phyloP scores from a whole-genome alignment of 2,797 vertebrate genomes.

The Sphenodon punctatus region DNA sequence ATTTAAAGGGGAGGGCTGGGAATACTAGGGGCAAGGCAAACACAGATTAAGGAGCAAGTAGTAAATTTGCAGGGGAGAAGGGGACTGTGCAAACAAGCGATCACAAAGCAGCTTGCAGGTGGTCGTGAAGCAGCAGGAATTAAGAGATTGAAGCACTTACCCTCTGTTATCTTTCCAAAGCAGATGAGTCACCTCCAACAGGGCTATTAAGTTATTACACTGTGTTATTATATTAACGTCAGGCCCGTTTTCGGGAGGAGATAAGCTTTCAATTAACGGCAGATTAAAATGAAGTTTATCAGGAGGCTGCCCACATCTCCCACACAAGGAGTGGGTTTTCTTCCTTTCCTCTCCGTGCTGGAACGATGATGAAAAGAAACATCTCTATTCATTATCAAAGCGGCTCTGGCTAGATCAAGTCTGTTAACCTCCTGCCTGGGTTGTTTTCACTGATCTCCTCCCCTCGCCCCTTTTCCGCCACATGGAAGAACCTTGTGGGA shows the following conservation, averaged over 20 bases:
- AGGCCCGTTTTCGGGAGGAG: conserved; percentile 63
- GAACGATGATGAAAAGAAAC: conserved; percentile 56
- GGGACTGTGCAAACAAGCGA: background rate
- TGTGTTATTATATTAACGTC: conserved; percentile 65
- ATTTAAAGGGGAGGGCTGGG: too few relatives aligned
- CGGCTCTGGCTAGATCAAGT: conserved; percentile 30
- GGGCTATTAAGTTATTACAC: conserved; percentile 68
- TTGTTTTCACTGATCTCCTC: conserved; percentile 26
- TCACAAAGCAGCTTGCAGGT: background rate
- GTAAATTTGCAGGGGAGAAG: background rate
- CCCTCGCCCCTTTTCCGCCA: conserved; percentile 21
- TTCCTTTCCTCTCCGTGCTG: background rate
- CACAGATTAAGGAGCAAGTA: too few relatives aligned
- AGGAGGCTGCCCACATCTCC: conserved; percentile 45
- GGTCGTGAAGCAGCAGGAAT: background rate
- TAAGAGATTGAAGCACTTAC: background rate
- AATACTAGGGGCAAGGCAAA: too few relatives aligned
- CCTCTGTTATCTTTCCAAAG: conserved; percentile 19
- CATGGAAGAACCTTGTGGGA: conserved; percentile 21
- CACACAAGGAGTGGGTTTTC: background rate
- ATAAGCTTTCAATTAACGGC: conserved; percentile 71
- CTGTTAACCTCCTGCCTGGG: conserved; percentile 50
- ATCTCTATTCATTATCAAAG: conserved; percentile 60
- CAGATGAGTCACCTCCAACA: conserved; percentile 54
- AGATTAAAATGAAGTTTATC: conserved; percentile 69